Conservation (phyloP, 1,140 invertebrate genomes). For the Acromyrmex echinatior region DNA sequence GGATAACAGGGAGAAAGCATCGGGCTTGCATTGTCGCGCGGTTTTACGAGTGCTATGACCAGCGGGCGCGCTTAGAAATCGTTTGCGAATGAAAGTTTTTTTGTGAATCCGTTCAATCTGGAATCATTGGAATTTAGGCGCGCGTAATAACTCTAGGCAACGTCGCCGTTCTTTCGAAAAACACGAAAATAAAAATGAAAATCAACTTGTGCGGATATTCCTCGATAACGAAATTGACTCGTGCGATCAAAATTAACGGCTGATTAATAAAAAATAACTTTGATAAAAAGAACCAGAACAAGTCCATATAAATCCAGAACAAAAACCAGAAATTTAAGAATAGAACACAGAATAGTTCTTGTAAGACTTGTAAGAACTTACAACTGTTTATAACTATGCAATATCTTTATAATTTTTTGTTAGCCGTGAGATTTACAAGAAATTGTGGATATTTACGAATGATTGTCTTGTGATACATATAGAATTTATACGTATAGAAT, state of each 20-base stretch:
- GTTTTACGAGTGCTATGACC: conserved; percentile 51
- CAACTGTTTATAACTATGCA: no score
- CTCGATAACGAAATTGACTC: not conserved
- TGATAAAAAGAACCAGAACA: no score
- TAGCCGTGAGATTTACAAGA: no score
- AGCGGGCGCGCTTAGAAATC: conserved; percentile 27
- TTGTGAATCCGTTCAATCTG: conserved; percentile 38
- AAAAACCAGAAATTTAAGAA: no score
- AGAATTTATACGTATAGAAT: no score
- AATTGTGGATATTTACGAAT: no score
- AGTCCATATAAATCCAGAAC: no score
- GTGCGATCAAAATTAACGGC: not conserved
- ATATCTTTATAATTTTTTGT: no score
- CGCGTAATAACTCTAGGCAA: not conserved
- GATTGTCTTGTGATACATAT: no score
- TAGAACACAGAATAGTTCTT: no score
- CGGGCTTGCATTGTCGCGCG: conserved; percentile 44
- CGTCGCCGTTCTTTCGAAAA: not conserved
- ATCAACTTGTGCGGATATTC: not conserved
- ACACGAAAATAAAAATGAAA: conserved; percentile 1
- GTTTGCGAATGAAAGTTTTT: conserved; percentile 53
- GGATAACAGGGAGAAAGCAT: conserved; percentile 48
- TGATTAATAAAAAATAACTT: no score
- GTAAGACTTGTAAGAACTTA: no score
- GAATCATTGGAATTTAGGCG: not conserved